Evolutionary conservation across 2,888 invertebrate genomes (phyloP), one percentile per base, ranked within the genome.

Genomic region (Athripsodes cinereus): DNA sequence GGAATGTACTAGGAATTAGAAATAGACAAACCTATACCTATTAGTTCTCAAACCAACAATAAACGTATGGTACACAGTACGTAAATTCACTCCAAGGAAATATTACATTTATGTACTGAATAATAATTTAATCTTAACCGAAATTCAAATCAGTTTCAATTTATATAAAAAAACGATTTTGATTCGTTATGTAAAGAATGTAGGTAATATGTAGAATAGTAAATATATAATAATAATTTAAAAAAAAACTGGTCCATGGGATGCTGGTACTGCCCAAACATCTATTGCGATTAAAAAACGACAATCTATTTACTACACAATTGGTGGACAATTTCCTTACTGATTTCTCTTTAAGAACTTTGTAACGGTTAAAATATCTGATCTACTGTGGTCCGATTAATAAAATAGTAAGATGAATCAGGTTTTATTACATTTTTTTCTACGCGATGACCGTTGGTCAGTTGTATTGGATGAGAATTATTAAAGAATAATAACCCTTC

Each of bases 401-500:
- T 60, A 53, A 51, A 21, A 35, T 20, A 31, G 48, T 40, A 40
- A 2, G 40, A 40, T 40, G 40, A 40, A 61, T 53, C 56, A 54
- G 59, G 58, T 61, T 61, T 47, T 18, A 40, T 5, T 31, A 16
- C 2, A n/a, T 40, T 40, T 40, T 40, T 40, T 40, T 8, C 40
- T 40, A 16, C 35, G 46, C 18, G 49, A 40, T 53, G 60, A 62
- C 62, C 62, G 62, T 58, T 62, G 59, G 62, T 57, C 59, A 59
- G 52, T 57, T 48, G 51, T 40, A 54, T 59, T 50, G 53, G 49
- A 21, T 19, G 62, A 57, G 31, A 55, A 20, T 60, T 58, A 49
- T 57, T 56, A 51, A 63, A 60, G 56, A 58, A 51, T 55, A 60
- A 50, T 56, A 60, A 61, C 63, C 63, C 63, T 63, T 63, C 48